Conservation (phyloP, 2,113 vertebrate genomes). For the Agapornis roseicollis region DNA sequence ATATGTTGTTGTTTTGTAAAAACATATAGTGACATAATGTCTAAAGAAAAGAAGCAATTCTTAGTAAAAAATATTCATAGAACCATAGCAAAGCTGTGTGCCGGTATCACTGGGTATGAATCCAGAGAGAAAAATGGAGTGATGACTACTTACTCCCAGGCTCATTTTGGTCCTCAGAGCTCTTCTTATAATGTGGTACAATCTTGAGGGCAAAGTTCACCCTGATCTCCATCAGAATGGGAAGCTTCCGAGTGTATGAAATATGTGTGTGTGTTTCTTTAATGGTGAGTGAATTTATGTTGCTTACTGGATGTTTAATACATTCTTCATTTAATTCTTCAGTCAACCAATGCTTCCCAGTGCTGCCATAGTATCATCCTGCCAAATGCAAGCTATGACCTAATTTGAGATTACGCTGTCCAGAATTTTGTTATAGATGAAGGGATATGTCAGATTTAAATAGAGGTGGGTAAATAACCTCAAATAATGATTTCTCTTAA, state of each 20-base stretch:
- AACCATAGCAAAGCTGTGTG: constrained; percentile 3
- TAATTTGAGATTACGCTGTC: neutral
- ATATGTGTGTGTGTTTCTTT: neutral
- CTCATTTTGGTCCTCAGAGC: neutral
- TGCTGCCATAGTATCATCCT: neutral
- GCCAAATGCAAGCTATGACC: neutral
- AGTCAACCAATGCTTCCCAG: neutral
- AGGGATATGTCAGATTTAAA: neutral
- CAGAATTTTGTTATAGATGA: neutral
- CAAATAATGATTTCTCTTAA: neutral
- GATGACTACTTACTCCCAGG: neutral
- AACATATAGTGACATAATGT: neutral
- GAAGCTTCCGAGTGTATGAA: neutral
- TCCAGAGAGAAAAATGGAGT: neutral
- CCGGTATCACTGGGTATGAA: neutral
- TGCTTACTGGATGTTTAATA: neutral
- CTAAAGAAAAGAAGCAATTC: constrained; percentile 55
- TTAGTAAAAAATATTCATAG: constrained; percentile 60
- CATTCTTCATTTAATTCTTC: constrained; percentile 18
- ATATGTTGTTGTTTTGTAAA: constrained; percentile 29
- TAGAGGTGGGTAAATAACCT: neutral
- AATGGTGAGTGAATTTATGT: neutral
- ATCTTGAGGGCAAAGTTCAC: neutral
- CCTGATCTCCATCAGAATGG: neutral
- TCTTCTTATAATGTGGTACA: neutral